Evolutionary conservation across 2,888 invertebrate species (phyloP).

Genomic region (Bellardia bayeri): DNA sequence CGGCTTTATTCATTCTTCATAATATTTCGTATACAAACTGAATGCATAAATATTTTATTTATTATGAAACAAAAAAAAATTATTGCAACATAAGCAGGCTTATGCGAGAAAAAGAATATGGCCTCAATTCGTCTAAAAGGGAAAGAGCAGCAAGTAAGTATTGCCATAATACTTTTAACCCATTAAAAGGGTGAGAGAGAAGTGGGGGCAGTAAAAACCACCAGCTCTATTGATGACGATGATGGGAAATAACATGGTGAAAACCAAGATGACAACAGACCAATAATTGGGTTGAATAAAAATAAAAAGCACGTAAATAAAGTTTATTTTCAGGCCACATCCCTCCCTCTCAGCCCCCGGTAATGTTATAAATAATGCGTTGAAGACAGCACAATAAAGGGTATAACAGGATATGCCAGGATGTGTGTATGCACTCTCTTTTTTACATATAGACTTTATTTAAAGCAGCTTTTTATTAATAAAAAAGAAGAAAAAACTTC

Average conservation of each 20-base stretch:
- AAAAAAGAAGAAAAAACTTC: constrained; percentile 28
- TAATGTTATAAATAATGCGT: constrained; percentile 60
- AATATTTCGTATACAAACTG: constrained; percentile 55
- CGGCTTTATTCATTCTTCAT: constrained; percentile 26
- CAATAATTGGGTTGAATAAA: constrained; percentile 59
- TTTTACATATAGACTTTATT: constrained; percentile 22
- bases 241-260: constrained; percentile 38
- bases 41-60: constrained; percentile 68
- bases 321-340: constrained; percentile 19
- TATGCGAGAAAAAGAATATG: constrained; percentile 1
- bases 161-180: constrained; percentile 45
- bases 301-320: constrained; percentile 32
- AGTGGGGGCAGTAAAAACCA: constrained; percentile 14
- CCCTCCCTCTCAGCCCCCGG: neutral
- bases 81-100: constrained; percentile 58
- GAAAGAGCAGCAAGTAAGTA: neutral
- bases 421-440: constrained; percentile 14
- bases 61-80: constrained; percentile 39
- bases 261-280: constrained; percentile 65
- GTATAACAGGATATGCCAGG: constrained; percentile 45
- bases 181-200: constrained; percentile 33
- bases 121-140: constrained; percentile 40
- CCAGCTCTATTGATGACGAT: constrained; percentile 48
- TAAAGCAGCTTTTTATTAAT: constrained; percentile 27
- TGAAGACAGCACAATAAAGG: constrained; percentile 23